These are phyloP conservation scores for Andrena bucephala DNA, from an alignment of 2,888 invertebrate genomes.

Conservation along the genomic window DNA sequence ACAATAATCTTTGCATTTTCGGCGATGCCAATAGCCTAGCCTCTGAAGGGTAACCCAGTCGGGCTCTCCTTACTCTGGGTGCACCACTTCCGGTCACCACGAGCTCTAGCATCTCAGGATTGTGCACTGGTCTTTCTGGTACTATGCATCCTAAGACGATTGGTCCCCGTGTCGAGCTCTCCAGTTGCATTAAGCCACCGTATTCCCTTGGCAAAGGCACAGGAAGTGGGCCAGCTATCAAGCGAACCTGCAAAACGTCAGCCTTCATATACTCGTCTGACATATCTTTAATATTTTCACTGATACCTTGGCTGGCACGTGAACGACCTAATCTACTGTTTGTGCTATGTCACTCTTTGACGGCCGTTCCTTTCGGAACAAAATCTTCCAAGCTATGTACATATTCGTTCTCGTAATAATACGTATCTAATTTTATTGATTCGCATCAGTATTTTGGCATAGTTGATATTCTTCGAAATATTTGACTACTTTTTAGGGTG, in stretches of 20 bases:
- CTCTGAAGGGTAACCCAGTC: slow-evolving; percentile 84
- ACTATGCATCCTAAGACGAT: slow-evolving; percentile 86
- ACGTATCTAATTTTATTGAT: too few relatives aligned
- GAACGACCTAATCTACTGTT: too few relatives aligned
- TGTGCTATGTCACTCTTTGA: too few relatives aligned
- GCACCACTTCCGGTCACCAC: slow-evolving; percentile 83
- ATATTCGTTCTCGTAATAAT: too few relatives aligned
- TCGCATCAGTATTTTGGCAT: too few relatives aligned
- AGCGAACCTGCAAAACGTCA: slow-evolving; percentile 81
- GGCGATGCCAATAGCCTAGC: slow-evolving; percentile 85
- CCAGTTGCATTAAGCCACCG: slow-evolving; percentile 84
- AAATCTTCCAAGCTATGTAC: too few relatives aligned
- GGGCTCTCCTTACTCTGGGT: slow-evolving; percentile 81
- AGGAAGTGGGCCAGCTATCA: slow-evolving; percentile 85
- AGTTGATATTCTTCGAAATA: too few relatives aligned
- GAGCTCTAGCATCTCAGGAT: slow-evolving; percentile 83
- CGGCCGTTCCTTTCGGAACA: too few relatives aligned
- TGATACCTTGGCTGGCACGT: not conserved
- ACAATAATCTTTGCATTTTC: slow-evolving; percentile 85
- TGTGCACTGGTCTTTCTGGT: slow-evolving; percentile 83
- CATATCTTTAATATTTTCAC: too few relatives aligned
- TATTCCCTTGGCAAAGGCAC: slow-evolving; percentile 83
- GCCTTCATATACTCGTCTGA: not conserved
- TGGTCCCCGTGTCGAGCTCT: slow-evolving; percentile 82
- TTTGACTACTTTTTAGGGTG: too few relatives aligned